Evolutionary conservation across 2,113 vertebrate genomes (phyloP), one percentile per base, ranked within the genome.

Genomic region (Actenoides hombroni): DNA sequence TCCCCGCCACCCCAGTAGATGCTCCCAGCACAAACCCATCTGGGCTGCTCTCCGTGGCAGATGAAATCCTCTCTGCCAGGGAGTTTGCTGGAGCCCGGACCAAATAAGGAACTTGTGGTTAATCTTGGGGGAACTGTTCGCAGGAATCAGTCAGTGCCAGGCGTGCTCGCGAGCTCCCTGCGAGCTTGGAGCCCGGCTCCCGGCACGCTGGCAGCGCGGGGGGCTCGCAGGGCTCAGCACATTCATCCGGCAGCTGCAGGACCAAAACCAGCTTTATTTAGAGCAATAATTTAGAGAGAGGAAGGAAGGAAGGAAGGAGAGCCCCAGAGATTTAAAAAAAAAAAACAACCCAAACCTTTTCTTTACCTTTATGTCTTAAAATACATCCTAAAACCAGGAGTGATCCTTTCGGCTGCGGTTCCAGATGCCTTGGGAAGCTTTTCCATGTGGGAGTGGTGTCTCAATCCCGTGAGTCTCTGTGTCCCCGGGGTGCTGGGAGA

Each of bases 261-360:
- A 65, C 64, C 13, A 2, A 46, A 81, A 81, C 1, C 74, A 90
- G 86, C 71, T 48, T 3, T 7, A 37, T 53, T 3, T 7, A 37
- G 16, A 13, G 63, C 5, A 10, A 33, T n/a, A 60, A 51, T 59
- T 63, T 68, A 80, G 83, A 82, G 65, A 69, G 79, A 81, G 75
- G 82, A 82, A 94, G 91, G 87, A 88, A 83, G 75, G 77, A 81
- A 93, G 93, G 87, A 85, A 92, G 77, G 80, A 80, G 77, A 70
- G 44, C 56, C 40, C 49, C 39, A 67, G 76, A 75, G 73, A 29
- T 53, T 54, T n/a, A n/a, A 3, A 69, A 83, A 35, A 84, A 51
- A 11, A 2, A 2, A 28, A 19, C 25, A 10, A 23, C 23, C 48
- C 21, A 49, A 25, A 26, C 25, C 49, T 51, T 83, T 76, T 90